Conservation (phyloP, 1,140 invertebrate genomes). For the Brachionus koreanus region DNA sequence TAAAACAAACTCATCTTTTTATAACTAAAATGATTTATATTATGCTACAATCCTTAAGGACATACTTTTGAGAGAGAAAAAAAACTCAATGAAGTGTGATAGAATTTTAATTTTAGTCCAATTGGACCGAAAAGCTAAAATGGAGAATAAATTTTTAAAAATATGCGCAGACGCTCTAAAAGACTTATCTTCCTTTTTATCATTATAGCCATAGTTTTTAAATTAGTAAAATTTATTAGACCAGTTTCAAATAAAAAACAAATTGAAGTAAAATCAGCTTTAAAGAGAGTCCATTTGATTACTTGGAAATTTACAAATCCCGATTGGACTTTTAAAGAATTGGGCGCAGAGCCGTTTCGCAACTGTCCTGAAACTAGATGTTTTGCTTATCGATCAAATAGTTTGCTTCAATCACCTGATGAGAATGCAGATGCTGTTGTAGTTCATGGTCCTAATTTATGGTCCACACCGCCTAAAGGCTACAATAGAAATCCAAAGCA, state of each 20-base stretch:
- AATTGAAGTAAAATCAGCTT: neutral
- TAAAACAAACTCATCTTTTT: too few species aligned
- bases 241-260: neutral
- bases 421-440: neutral
- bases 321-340: neutral
- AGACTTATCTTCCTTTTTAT: neutral
- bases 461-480: neutral
- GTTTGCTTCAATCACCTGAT: neutral
- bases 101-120: neutral
- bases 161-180: neutral
- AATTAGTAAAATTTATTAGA: neutral
- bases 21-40: too few species aligned
- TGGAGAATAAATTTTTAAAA: neutral
- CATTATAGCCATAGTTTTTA: neutral
- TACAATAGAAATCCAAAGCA: conserved; percentile 4
- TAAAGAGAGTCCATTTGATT: neutral
- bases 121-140: neutral
- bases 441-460: conserved; percentile 24
- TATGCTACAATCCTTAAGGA: too few species aligned
- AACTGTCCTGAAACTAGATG: conserved; percentile 27
- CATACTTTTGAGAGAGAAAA: too few species aligned
- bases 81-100: neutral
- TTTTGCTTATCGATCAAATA: neutral
- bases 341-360: neutral
- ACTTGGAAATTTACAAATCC: neutral